Percentiles rank a stretch among this genome's conserved stretches.
Conservation (phyloP, 2,888 invertebrate species). For the Peribatodes rhomboidaria region DNA sequence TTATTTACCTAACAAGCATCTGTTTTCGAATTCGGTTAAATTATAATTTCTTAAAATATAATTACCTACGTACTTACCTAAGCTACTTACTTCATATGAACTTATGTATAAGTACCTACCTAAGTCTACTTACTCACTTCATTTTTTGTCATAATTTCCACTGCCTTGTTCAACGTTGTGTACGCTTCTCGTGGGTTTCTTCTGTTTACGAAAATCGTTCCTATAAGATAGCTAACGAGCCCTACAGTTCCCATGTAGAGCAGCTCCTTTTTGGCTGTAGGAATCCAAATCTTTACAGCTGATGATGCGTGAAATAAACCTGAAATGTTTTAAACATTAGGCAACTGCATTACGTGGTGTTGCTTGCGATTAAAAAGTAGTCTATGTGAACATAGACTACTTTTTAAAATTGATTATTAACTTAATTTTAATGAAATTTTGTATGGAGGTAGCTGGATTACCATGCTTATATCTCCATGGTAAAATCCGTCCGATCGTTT, state of each 20-base stretch:
- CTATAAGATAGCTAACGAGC: conserved; percentile 82
- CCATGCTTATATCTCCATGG: too few species aligned
- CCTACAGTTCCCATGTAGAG: conserved; percentile 86
- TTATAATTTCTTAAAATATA: too few species aligned
- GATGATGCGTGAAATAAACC: conserved; percentile 85
- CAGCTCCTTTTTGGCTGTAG: conserved; percentile 85
- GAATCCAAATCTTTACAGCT: conserved; percentile 74
- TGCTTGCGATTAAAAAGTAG: too few species aligned
- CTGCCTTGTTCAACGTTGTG: conserved; percentile 68
- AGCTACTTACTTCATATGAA: neutral
- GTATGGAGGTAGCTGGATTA: too few species aligned
- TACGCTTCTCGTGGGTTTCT: conserved; percentile 79
- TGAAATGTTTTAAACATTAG: conserved; percentile 46
- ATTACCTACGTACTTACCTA: too few species aligned
- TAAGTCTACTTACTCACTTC: conserved; percentile 48
- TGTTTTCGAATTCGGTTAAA: too few species aligned
- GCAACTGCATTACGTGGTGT: too few species aligned
- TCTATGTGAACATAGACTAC: too few species aligned
- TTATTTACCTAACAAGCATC: too few species aligned
- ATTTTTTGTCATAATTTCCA: conserved; percentile 68
- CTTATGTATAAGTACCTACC: neutral
- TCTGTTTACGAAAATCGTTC: conserved; percentile 86
- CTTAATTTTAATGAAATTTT: too few species aligned
- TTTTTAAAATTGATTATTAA: too few species aligned
- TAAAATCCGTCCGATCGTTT: too few species aligned